Percentiles rank a stretch among this genome's conserved stretches.
phyloP scores from a whole-genome alignment of 1,140 invertebrate species.

The Sinella curviseta region DNA sequence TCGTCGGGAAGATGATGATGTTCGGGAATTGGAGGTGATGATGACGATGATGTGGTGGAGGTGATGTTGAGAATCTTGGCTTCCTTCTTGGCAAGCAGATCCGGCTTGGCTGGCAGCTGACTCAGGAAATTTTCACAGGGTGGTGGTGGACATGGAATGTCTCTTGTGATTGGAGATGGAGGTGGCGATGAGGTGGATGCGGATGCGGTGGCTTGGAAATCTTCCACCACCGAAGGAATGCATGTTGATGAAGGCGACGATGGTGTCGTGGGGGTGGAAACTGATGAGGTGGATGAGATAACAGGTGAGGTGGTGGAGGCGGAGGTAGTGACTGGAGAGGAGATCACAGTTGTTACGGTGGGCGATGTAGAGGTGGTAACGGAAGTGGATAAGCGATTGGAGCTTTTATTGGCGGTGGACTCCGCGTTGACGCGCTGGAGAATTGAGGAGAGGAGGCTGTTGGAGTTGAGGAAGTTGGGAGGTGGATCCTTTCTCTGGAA shows the following conservation, averaged over 20 bases:
- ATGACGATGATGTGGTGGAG: no score
- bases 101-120: slow-evolving; percentile 45
- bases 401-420: neutral
- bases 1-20: slow-evolving; percentile 34
- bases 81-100: slow-evolving; percentile 35
- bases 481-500: slow-evolving; percentile 46
- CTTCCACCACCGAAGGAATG: neutral
- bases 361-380: neutral
- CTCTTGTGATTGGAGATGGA: no score
- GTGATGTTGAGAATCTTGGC: no score
- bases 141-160: no score
- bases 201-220: neutral
- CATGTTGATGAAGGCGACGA: slow-evolving; percentile 18
- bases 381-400: neutral
- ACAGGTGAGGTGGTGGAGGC: neutral
- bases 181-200: neutral
- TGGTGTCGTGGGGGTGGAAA: neutral
- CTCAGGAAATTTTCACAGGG: slow-evolving; percentile 46
- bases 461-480: no score
- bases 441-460: neutral
- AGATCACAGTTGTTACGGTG: neutral
- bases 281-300: neutral
- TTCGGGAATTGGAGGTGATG: no score
- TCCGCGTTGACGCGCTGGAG: neutral
- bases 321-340: neutral